phyloP scores from a whole-genome alignment of 2,113 vertebrate species.

The Neopipo cinnamomea region DNA sequence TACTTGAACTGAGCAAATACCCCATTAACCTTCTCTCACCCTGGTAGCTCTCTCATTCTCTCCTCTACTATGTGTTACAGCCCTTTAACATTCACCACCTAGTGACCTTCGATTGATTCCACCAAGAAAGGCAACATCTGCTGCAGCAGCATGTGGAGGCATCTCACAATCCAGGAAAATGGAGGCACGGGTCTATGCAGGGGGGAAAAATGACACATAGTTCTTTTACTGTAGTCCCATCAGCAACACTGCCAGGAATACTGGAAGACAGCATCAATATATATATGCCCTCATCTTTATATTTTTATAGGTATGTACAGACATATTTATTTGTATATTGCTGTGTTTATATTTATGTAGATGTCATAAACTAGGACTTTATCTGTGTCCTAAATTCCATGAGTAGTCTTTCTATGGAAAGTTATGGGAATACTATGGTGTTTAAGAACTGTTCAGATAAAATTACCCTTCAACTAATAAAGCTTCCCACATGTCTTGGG shows the following conservation, averaged over 20 bases:
- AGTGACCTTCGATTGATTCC: background rate
- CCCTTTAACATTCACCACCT: background rate
- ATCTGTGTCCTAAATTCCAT: background rate
- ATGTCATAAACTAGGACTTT: background rate
- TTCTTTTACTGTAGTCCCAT: background rate
- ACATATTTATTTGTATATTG: background rate
- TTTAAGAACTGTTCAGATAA: background rate
- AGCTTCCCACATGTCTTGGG: background rate
- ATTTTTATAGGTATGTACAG: no score
- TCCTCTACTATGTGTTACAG: background rate
- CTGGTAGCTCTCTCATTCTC: background rate
- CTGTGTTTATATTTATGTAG: background rate
- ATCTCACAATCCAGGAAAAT: background rate
- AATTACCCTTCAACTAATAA: background rate
- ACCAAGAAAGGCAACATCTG: background rate
- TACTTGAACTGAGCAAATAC: background rate
- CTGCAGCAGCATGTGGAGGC: background rate
- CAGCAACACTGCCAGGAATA: background rate
- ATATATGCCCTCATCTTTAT: background rate
- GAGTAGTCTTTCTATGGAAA: background rate
- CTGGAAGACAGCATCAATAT: background rate
- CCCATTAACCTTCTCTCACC: background rate
- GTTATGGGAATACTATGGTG: background rate
- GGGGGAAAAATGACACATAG: background rate
- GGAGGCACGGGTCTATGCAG: background rate